Conservation (phyloP, 2,888 invertebrate genomes). For the Helobdella robusta region DNA sequence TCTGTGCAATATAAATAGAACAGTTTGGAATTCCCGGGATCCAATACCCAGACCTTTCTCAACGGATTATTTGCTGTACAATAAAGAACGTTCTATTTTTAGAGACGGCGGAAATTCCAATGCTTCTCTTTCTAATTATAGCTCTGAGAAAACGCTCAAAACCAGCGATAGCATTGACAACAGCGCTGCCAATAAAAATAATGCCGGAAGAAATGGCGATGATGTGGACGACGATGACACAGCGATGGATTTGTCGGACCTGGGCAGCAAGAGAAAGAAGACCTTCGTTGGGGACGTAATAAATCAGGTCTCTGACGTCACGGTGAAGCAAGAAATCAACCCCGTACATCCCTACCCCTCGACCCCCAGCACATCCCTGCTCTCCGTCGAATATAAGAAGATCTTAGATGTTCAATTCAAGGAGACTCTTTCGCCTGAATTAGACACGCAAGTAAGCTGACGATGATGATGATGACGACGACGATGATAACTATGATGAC, state of each 20-base stretch:
- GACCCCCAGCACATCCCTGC: neutral
- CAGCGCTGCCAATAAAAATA: too few species aligned
- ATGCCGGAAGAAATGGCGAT: neutral
- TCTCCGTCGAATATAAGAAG: neutral
- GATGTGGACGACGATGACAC: neutral
- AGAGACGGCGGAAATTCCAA: too few species aligned
- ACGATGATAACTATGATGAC: conserved; percentile 13
- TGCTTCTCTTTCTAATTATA: too few species aligned
- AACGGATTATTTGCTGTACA: neutral
- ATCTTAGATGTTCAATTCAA: too few species aligned
- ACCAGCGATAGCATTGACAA: too few species aligned
- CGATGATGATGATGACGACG: conserved; percentile 54
- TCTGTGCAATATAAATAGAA: too few species aligned
- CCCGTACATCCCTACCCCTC: neutral
- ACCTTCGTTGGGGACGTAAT: neutral
- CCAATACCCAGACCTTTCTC: neutral
- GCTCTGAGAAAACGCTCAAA: too few species aligned
- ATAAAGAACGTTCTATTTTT: too few species aligned
- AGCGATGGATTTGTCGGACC: neutral
- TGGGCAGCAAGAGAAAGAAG: neutral
- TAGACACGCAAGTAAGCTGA: conserved; percentile 43
- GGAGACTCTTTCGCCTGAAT: neutral
- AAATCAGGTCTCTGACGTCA: conserved; percentile 34
- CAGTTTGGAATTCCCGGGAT: neutral
- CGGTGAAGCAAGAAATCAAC: conserved; percentile 29